These are phyloP conservation scores for Tribolium freemani DNA, from an alignment of 2,888 invertebrate genomes.

Conservation along the genomic window DNA sequence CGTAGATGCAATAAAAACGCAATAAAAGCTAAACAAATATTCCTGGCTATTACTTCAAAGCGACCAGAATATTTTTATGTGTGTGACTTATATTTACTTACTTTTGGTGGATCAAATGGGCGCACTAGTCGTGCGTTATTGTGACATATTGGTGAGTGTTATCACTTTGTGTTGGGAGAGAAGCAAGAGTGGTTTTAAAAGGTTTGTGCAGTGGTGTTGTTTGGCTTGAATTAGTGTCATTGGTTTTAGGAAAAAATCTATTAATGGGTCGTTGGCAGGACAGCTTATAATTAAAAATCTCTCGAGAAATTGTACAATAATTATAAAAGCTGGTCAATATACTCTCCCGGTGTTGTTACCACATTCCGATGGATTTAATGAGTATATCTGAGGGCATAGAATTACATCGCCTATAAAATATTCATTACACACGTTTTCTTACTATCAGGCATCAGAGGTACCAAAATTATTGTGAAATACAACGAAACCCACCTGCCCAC, in stretches of 20 bases:
- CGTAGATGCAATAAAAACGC: constrained; percentile 20
- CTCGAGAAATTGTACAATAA: constrained; percentile 16
- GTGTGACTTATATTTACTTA: constrained; percentile 9
- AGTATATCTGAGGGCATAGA: constrained; percentile 51
- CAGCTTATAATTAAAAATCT: constrained; percentile 1
- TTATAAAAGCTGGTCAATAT: constrained; percentile 41
- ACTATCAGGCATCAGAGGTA: constrained; percentile 37
- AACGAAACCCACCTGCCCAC: constrained; percentile 23
- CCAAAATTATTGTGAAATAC: constrained; percentile 34
- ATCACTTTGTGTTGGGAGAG: not conserved
- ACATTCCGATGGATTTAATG: constrained; percentile 45
- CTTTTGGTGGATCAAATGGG: constrained; percentile 12
- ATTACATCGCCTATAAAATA: constrained; percentile 55
- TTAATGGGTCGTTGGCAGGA: constrained; percentile 6
- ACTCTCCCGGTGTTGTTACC: constrained; percentile 34
- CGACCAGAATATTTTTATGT: constrained; percentile 27
- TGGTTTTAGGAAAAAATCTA: no score
- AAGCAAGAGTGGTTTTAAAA: constrained; percentile 15
- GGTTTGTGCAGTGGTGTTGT: not conserved
- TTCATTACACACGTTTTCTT: constrained; percentile 51
- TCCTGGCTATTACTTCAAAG: constrained; percentile 35
- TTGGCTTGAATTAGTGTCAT: not conserved
- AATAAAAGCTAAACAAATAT: constrained; percentile 25
- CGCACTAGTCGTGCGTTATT: constrained; percentile 11
- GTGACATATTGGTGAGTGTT: constrained; percentile 26